Evolutionary conservation across 2,888 invertebrate genomes (phyloP), one percentile per base, ranked within the genome.

Genomic region (Cistogaster globosa): DNA sequence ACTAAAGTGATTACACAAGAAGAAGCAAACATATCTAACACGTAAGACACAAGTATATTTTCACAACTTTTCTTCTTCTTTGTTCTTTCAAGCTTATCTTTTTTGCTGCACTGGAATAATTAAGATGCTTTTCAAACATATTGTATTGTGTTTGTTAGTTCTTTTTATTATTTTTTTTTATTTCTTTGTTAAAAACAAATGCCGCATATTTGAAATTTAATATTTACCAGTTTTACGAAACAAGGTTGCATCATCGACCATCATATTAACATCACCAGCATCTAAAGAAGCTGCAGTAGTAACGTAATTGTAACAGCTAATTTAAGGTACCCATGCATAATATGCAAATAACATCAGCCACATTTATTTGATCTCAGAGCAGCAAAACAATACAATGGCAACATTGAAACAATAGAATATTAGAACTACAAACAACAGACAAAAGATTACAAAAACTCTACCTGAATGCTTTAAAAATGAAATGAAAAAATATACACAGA

Each of bases 381-480:
- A 57, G 16, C 53, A 42, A 22, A 45, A 18, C 58, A 36, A 68
- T 22, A 69, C 68, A 77, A 62, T 42, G 51, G 71, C 69, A 77
- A 63, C 63, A 69, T 71, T 71, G 20, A 76, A 76, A 84, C 84
- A 84, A 84, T 80, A 77, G 80, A 80, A 84, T 48, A 76, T 84
- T 72, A 72, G 84, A 71, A 71, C 62, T 26, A 75, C 20, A 65
- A 38, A 45, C 57, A 26, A 71, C 75, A 79, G 53, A 53, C 11
- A 38, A 62, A 68, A 16, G 36, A 53, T n/a, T 26, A 65, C 38
- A 68, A 68, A 65, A 65, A 80, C 80, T 60, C 53, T 20, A 79
- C 26, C 11, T 57, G 62, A 65, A 63, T 62, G 53, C 58, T 68
- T 38, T 65, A 57, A 58, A 81, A 67, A 62, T n/a, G 18, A 62